Base-by-base conservation (phyloP, 1,140 invertebrate genomes). In the Drosophila auraria region DNA sequence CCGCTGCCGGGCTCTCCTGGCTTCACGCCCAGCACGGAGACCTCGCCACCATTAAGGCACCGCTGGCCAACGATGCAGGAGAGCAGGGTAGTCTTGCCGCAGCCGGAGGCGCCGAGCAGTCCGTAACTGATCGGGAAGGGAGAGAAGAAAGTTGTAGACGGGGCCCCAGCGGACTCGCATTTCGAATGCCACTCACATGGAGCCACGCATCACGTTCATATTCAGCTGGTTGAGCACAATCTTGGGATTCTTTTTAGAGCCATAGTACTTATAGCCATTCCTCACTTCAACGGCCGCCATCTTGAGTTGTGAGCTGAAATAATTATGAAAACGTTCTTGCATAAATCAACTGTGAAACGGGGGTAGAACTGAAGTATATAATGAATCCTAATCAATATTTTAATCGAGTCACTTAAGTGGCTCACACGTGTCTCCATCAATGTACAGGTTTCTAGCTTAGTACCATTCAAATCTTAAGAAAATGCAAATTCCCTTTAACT, bases 41-140 rank as follows among this genome's bases (percentile, higher is more conserved):
- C 94, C 7, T 96, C 94, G 0, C 98, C 98, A 5, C 94, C 95
- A 83, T 97, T 95, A 9, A 98, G 93, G 50, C 94, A 93, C 40
- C 96, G 94, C 47, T 97, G 94, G 1, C 97, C 97, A 1, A 98
- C 97, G 33, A 98, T 95, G 91, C 97, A 98, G 23, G 96, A 96
- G 0, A 99, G 94, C 0, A 98, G 91, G 0, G 98, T 98, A 0
- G 97, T 97, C 94, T 98, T 97, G 11, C 96, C 96, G 86, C 96
- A 97, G 6, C 97, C 97, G 62, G 96, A 98, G 11, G 96, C 96
- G 15, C 97, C 97, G 25, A 98, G 93, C 9, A 98, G 94, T 27
- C 97, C 97, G 87, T 98, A 98, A 87, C 97, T 98, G 38, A 5
- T 93, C 90, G 58, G 71, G 51, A 33, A 69, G 33, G 25, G 49